Evolutionary conservation across 2,888 invertebrate species (phyloP).

Genomic region (Netelia virgata): DNA sequence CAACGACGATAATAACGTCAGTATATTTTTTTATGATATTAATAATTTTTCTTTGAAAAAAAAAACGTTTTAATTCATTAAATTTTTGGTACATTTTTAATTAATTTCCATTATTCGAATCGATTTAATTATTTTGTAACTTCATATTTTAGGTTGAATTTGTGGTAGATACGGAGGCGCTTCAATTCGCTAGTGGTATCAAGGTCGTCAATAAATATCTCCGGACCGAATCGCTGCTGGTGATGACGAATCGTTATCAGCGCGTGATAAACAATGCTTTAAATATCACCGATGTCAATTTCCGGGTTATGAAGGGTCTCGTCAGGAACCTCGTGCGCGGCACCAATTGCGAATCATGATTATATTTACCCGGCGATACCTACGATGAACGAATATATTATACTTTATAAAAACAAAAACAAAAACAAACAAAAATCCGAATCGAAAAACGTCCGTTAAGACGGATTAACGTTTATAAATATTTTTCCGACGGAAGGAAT

Average conservation of each 20-base stretch:
- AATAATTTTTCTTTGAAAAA: not conserved
- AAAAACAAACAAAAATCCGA: no score
- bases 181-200: slow-evolving; percentile 91
- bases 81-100: not conserved
- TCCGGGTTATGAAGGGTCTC: slow-evolving; percentile 88
- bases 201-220: slow-evolving; percentile 87
- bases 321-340: slow-evolving; percentile 86
- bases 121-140: not conserved
- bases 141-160: slow-evolving; percentile 73
- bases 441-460: no score
- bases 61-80: no score
- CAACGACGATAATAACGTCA: slow-evolving; percentile 73
- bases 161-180: slow-evolving; percentile 87
- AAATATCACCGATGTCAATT: slow-evolving; percentile 87
- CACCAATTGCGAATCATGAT: slow-evolving; percentile 81
- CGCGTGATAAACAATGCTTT: slow-evolving; percentile 88
- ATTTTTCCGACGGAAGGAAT: no score
- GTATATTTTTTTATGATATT: slow-evolving; percentile 19
- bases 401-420: no score
- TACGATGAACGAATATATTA: no score
- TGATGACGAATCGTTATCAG: slow-evolving; percentile 89
- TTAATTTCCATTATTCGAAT: not conserved
- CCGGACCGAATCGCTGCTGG: slow-evolving; percentile 88
- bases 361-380: not conserved
- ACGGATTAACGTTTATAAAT: no score